Conservation (phyloP, 2,888 invertebrate genomes). For the Pandemis cinnamomeana region DNA sequence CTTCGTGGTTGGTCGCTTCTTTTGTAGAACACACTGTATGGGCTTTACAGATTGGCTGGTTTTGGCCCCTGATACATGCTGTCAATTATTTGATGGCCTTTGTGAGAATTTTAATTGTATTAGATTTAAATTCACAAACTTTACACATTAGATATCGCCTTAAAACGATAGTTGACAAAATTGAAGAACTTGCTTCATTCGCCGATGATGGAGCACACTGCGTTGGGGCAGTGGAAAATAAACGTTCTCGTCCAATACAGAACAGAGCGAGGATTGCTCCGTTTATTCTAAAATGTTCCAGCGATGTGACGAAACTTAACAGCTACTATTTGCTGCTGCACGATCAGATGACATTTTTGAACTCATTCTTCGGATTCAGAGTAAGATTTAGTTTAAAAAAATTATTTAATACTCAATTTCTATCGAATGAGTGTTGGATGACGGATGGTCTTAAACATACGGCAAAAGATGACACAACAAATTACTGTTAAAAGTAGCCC, state of each 20-base stretch:
- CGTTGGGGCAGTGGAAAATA: neutral
- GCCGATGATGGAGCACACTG: neutral
- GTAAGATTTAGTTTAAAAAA: neutral
- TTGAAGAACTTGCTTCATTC: neutral
- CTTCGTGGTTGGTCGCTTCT: neutral
- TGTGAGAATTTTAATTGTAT: neutral
- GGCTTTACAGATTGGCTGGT: neutral
- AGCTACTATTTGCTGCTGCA: neutral
- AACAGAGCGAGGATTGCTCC: neutral
- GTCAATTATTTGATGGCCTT: neutral
- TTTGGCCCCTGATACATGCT: neutral
- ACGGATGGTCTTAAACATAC: no score
- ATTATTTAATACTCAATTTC: no score
- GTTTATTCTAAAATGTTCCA: neutral
- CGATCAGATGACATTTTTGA: neutral
- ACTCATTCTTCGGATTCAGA: neutral
- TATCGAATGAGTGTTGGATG: no score
- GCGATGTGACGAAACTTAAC: neutral
- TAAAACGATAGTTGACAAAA: neutral
- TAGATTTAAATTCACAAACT: conserved; percentile 4
- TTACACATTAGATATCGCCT: neutral
- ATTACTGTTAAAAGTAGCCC: no score
- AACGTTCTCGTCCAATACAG: neutral
- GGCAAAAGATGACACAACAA: no score
- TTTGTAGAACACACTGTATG: neutral